These are phyloP conservation scores for Sceliomorpha sp. DNA, from an alignment of 2,888 invertebrate genomes.

Conservation along the genomic window DNA sequence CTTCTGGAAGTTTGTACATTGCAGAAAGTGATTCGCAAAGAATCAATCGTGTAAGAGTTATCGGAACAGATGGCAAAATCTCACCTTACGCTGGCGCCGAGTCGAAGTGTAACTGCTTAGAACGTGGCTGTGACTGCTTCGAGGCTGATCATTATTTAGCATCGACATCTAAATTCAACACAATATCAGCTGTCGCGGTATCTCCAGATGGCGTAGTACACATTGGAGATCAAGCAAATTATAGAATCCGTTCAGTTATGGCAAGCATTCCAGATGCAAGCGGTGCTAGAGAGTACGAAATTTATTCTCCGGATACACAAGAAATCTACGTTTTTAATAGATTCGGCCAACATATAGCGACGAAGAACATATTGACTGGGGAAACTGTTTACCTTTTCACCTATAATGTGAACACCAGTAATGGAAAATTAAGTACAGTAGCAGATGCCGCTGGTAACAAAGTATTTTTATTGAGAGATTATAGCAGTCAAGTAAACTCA, in stretches of 20 bases:
- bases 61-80: conserved; percentile 96
- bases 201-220: conserved; percentile 97
- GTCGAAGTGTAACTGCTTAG: conserved; percentile 95
- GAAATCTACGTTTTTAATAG: conserved; percentile 96
- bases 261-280: conserved; percentile 94
- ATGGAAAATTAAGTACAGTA: conserved; percentile 95
- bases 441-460: conserved; percentile 96
- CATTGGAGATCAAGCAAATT: conserved; percentile 96
- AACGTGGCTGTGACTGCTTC: conserved; percentile 94
- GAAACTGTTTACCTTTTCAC: conserved; percentile 96
- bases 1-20: conserved; percentile 94
- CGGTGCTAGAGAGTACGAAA: conserved; percentile 92
- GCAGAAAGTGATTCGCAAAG: conserved; percentile 98
- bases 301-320: conserved; percentile 96
- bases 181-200: conserved; percentile 94
- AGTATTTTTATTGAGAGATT: conserved; percentile 90
- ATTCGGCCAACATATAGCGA: conserved; percentile 96
- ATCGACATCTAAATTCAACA: conserved; percentile 95
- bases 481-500: conserved; percentile 93
- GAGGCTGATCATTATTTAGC: conserved; percentile 95
- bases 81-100: conserved; percentile 96
- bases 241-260: conserved; percentile 92
- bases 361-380: conserved; percentile 96
- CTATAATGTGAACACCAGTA: conserved; percentile 97
- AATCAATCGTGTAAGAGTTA: conserved; percentile 93